Base-by-base conservation (phyloP, 2,888 invertebrate species). In the Lepidonotus clava region DNA sequence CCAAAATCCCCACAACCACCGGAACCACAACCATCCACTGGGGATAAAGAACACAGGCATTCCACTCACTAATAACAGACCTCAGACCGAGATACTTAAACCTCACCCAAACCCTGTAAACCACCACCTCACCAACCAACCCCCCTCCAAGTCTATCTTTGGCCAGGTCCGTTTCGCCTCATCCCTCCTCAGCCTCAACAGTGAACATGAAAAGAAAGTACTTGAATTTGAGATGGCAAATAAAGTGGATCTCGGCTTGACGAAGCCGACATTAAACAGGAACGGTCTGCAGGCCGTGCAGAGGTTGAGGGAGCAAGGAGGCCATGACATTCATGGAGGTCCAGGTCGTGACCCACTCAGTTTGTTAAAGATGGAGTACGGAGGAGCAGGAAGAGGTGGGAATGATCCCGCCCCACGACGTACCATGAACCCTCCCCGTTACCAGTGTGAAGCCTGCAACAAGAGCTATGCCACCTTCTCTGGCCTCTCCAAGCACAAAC, bases 391-490 rank as follows among this genome's bases (percentile, higher is more conserved):
- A 14, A 24, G 32, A 1, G 66, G 66, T 66, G 66, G 28, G 32
- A 46, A 24, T 6, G n/a, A 80, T 28, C 32, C 41, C 8, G 80
- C 5, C 28, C 80, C 80, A 46, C 24, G 80, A 14, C 24, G 80
- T 5, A 80, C 80, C 8, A 80, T 80, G 80, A 80, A 86, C 41
- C 86, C 86, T n/a, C 86, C 86, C 5, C 32, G 86, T 0, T 90
- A 90, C 80, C 87, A 88, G 66, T 99, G 98, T 94, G 96, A 97
- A 0, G 97, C 98, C 92, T 99, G 99, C 93, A 96, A 97, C 61
- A 98, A 99, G 94, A 97, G 97, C 40, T 99, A 99, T 95, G 98
- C 98, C 0, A 99, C 99, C 0, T 98, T 97, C 93, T 98, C 98
- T 18, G 99, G 99, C 0, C 95, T 99, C 0, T 97, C 97, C 0